Percentiles rank a stretch among this genome's conserved stretches.
Evolutionary conservation across 92 coral and sea anemone species (phyloP).

Genomic region (Zoanthus gigantus): DNA sequence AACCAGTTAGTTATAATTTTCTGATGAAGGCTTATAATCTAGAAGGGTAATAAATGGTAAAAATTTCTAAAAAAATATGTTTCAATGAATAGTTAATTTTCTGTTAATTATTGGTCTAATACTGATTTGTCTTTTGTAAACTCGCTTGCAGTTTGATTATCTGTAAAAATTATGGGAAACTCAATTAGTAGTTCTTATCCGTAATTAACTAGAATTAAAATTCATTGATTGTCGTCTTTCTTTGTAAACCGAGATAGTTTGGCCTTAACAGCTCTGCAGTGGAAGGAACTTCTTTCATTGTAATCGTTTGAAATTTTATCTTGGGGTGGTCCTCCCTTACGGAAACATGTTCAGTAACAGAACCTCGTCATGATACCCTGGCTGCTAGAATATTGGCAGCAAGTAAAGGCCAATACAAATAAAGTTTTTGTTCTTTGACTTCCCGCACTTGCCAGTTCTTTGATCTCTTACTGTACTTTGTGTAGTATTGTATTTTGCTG

Average conservation of each 20-base stretch:
- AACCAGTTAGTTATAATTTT: no score
- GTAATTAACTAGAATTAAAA: background rate
- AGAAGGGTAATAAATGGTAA: no score
- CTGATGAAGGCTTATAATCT: no score
- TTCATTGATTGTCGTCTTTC: conserved; percentile 6
- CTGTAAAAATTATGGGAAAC: background rate
- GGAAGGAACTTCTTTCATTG: conserved; percentile 46
- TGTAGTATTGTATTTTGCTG: conserved; percentile 33
- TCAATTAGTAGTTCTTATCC: background rate
- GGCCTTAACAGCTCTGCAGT: conserved; percentile 42
- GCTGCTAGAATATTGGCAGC: conserved; percentile 16
- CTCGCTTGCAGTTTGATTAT: no score
- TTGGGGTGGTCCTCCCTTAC: conserved; percentile 35
- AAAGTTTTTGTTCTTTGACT: conserved; percentile 38
- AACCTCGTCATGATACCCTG: conserved; percentile 11
- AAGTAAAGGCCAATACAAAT: conserved; percentile 46
- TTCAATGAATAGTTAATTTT: no score
- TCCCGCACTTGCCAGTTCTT: conserved; percentile 45
- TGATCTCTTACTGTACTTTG: conserved; percentile 35
- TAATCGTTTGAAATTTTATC: conserved; percentile 41
- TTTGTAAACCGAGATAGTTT: conserved; percentile 8
- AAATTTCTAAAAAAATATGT: no score
- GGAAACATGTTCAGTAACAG: conserved; percentile 10
- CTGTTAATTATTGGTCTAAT: no score
- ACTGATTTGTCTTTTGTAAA: no score